Percentiles rank a stretch among this genome's conserved stretches.
These are phyloP conservation scores for Dallia pectoralis DNA, from an alignment of 2,797 vertebrate genomes.

Conservation along the genomic window DNA sequence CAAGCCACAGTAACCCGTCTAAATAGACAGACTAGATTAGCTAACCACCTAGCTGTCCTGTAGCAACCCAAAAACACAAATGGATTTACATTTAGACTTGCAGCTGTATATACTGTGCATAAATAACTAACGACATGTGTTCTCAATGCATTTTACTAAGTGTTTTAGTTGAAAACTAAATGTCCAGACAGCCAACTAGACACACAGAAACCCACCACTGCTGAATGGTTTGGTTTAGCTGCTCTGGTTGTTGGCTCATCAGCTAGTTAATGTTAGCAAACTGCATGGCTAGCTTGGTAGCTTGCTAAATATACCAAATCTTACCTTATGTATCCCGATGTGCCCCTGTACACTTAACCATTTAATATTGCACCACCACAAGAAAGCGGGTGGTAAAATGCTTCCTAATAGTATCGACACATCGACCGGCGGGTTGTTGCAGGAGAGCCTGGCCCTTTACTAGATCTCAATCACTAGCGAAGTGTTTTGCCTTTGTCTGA, in stretches of 20 bases:
- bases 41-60: slow-evolving; percentile 42
- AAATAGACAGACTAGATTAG: neutral
- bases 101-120: neutral
- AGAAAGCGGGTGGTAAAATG: slow-evolving; percentile 31
- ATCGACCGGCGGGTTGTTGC: slow-evolving; percentile 41
- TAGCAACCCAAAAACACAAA: slow-evolving; percentile 29
- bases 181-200: neutral
- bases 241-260: too few species aligned
- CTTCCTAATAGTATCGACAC: slow-evolving; percentile 40
- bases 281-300: slow-evolving; percentile 25
- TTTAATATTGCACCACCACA: slow-evolving; percentile 55
- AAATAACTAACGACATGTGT: neutral
- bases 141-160: neutral
- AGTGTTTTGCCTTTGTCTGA: slow-evolving; percentile 84
- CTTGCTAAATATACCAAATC: slow-evolving; percentile 34
- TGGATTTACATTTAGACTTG: neutral
- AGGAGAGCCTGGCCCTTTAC: slow-evolving; percentile 59
- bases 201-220: neutral
- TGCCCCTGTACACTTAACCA: slow-evolving; percentile 65
- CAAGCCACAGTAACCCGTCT: neutral
- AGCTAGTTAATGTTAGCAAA: neutral
- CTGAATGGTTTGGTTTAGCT: neutral
- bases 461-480: slow-evolving; percentile 76
- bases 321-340: slow-evolving; percentile 23
- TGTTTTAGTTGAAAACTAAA: neutral